Evolutionary conservation across 2,113 vertebrate species (phyloP), one percentile per base, ranked within the genome.

Genomic region (Gavialis gangeticus): DNA sequence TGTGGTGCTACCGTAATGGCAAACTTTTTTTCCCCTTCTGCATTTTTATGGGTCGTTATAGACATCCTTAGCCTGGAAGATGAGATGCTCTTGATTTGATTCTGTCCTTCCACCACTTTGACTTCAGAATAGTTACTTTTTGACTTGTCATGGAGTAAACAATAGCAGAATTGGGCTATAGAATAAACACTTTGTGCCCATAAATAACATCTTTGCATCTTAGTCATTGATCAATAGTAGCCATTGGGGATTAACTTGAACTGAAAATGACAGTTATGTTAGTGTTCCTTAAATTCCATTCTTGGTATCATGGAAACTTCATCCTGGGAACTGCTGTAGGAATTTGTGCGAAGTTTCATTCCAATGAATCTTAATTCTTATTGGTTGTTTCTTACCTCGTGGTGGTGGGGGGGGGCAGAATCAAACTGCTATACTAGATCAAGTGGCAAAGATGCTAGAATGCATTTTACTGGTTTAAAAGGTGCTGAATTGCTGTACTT

Each of bases 391-490:
- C 46, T 55, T 87, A 10, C 46, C 90, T 15, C 15, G 46, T 46
- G 46, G 46, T 9, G 46, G 7, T 46, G 46, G 46, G 46, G 37
- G 46, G 46, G 46, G 8, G 46, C 7, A 34, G 83, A 90, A 75
- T 37, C 63, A 92, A 93, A 88, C 82, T 91, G 79, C 73, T 92
- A 82, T 84, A 76, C 83, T 95, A 28, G 79, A 55, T 34, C 57
- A 64, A 82, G 83, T 94, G 81, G 81, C 81, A 88, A 80, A 90
- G 94, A 66, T 91, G 86, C 71, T 81, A 73, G 91, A 95, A 19
- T 76, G 63, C 71, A 71, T 19, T 86, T 83, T 88, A 4, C 0
- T 0, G 59, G 66, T n/a, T n/a, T 67, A 30, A 16, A 67, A 67
- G 56, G 10, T n/a, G 67, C 73, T 83, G 86, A 95, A 96, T 87